phyloP scores from a whole-genome alignment of 35 echinoderm and acorn worm genomes.

The Apostichopus parvimensis region DNA sequence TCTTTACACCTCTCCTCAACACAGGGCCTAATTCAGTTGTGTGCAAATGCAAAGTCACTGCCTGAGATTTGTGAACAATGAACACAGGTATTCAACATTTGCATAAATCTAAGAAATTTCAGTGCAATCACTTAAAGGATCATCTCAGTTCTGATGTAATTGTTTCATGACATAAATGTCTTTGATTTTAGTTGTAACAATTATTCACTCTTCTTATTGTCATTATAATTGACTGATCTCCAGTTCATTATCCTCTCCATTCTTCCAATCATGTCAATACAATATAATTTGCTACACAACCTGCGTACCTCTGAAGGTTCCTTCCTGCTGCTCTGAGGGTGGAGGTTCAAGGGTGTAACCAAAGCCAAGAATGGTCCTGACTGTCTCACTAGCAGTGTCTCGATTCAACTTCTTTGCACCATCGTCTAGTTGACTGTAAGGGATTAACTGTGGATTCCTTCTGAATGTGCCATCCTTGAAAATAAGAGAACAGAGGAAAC shows the following conservation, averaged over 20 bases:
- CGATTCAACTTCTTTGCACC: slow-evolving; percentile 93
- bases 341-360: slow-evolving; percentile 96
- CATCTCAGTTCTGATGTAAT: too few species aligned
- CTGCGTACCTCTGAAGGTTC: slow-evolving; percentile 66
- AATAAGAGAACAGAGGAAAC: neutral
- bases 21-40: too few species aligned
- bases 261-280: neutral
- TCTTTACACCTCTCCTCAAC: too few species aligned
- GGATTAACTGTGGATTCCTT: slow-evolving; percentile 92
- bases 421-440: slow-evolving; percentile 85
- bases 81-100: too few species aligned
- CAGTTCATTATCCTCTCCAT: neutral
- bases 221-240: neutral
- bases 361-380: slow-evolving; percentile 94
- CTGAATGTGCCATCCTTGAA: slow-evolving; percentile 79
- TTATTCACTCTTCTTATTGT: neutral
- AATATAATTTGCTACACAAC: neutral
- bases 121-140: too few species aligned
- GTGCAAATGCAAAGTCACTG: too few species aligned
- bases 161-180: too few species aligned
- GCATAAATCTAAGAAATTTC: too few species aligned
- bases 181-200: too few species aligned
- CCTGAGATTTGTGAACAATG: too few species aligned
- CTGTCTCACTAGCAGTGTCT: slow-evolving; percentile 87
- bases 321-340: slow-evolving; percentile 64